Conservation (phyloP, 2,888 invertebrate genomes). For the Leucophenga maculata region DNA sequence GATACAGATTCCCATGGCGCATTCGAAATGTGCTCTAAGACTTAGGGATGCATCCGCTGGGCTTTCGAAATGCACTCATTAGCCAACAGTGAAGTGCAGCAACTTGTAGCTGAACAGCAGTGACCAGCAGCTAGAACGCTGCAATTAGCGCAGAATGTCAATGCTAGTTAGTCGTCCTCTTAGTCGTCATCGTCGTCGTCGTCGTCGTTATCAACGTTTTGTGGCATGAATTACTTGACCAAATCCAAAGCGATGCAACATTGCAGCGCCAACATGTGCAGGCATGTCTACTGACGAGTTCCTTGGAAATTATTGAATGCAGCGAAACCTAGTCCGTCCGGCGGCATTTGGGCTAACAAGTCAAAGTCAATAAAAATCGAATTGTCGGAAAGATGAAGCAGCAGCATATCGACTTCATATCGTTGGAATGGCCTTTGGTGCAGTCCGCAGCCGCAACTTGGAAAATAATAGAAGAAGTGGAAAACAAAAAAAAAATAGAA, state of each 20-base stretch:
- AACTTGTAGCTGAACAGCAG: too few relatives aligned
- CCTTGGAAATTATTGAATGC: too few relatives aligned
- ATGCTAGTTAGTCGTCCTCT: background rate
- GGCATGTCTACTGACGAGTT: too few relatives aligned
- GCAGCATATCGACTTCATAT: slow-evolving; percentile 16
- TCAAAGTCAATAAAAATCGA: slow-evolving; percentile 56
- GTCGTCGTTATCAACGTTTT: background rate
- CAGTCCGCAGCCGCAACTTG: too few relatives aligned
- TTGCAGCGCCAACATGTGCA: background rate
- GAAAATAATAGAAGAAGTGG: background rate
- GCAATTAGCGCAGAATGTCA: slow-evolving; percentile 6
- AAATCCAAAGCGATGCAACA: background rate
- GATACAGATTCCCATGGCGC: too few relatives aligned
- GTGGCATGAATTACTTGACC: slow-evolving; percentile 8
- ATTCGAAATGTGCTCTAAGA: too few relatives aligned
- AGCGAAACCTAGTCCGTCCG: background rate
- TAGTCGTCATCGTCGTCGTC: too few relatives aligned
- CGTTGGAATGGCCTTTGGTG: too few relatives aligned
- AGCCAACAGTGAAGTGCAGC: background rate
- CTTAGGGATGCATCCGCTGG: background rate
- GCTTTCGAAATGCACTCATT: background rate
- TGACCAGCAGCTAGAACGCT: too few relatives aligned
- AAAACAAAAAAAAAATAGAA: background rate
- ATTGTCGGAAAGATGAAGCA: slow-evolving; percentile 59
- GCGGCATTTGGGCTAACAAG: slow-evolving; percentile 31